Evolutionary conservation across 1,140 invertebrate genomes (phyloP).

Genomic region (Hycleus cichorii): DNA sequence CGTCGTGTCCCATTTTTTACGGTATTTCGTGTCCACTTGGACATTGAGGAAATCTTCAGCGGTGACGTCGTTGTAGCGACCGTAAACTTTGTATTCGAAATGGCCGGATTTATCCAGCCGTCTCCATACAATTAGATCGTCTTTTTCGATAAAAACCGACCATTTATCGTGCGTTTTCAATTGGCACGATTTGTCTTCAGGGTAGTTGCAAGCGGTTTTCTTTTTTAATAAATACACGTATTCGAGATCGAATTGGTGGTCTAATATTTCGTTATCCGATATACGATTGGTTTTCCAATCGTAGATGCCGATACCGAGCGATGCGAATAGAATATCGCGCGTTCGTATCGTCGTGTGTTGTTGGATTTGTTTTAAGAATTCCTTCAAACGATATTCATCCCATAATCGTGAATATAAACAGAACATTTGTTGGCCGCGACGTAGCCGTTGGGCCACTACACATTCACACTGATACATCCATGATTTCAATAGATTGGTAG

Average conservation of each 20-base stretch:
- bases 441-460: constrained; percentile 52
- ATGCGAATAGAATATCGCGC: constrained; percentile 42
- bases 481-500: constrained; percentile 42
- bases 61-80: constrained; percentile 66
- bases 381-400: constrained; percentile 50
- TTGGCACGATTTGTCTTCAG: neutral
- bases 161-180: constrained; percentile 50
- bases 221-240: constrained; percentile 45
- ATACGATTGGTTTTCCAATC: constrained; percentile 52
- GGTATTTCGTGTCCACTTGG: constrained; percentile 71
- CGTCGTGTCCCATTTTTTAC: constrained; percentile 73
- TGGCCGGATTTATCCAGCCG: constrained; percentile 59
- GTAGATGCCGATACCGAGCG: constrained; percentile 41
- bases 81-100: constrained; percentile 83
- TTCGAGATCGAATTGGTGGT: constrained; percentile 46
- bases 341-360: constrained; percentile 38
- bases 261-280: constrained; percentile 44
- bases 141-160: constrained; percentile 69
- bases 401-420: constrained; percentile 54
- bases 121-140: constrained; percentile 76
- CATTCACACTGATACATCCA: constrained; percentile 57
- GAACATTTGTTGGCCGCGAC: constrained; percentile 54
- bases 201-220: constrained; percentile 46
- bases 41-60: constrained; percentile 74
- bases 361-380: constrained; percentile 47